Evolutionary conservation across 2,797 vertebrate species (phyloP).

Genomic region (Coranthus polyacanthus): DNA sequence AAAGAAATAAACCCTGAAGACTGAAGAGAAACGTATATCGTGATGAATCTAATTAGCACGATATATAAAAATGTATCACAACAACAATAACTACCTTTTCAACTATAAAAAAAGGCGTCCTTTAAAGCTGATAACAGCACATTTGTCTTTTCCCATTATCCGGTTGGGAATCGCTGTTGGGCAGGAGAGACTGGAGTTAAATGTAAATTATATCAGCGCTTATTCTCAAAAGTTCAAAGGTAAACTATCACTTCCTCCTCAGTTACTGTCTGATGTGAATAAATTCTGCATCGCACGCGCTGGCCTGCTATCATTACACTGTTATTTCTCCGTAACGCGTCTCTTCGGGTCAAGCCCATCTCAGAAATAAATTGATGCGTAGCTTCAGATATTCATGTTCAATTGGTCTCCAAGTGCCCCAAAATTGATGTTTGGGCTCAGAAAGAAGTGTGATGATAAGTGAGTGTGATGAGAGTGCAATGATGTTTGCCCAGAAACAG

Average conservation of each 20-base stretch:
- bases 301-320: conserved; percentile 18
- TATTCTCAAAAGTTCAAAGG: conserved; percentile 15
- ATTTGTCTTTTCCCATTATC: conserved; percentile 44
- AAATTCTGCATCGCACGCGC: conserved; percentile 18
- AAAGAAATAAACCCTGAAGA: no score
- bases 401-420: conserved; percentile 36
- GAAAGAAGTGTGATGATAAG: conserved; percentile 22
- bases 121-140: no score
- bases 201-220: conserved; percentile 22
- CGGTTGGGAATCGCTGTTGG: conserved; percentile 22
- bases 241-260: conserved; percentile 6
- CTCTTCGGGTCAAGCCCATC: conserved; percentile 52
- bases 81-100: not conserved
- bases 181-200: conserved; percentile 13
- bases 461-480: conserved; percentile 19
- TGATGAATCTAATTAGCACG: no score
- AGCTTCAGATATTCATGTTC: conserved; percentile 38
- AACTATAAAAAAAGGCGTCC: conserved; percentile 9
- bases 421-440: conserved; percentile 38
- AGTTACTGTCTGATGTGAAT: conserved; percentile 11
- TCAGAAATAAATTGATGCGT: conserved; percentile 50
- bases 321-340: conserved; percentile 16
- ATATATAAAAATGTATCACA: no score
- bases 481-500: conserved; percentile 29
- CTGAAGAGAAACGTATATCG: no score